Evolutionary conservation across 2,888 invertebrate genomes (phyloP), one percentile per base, ranked within the genome.

Genomic region (Petrolisthes cinctipes): DNA sequence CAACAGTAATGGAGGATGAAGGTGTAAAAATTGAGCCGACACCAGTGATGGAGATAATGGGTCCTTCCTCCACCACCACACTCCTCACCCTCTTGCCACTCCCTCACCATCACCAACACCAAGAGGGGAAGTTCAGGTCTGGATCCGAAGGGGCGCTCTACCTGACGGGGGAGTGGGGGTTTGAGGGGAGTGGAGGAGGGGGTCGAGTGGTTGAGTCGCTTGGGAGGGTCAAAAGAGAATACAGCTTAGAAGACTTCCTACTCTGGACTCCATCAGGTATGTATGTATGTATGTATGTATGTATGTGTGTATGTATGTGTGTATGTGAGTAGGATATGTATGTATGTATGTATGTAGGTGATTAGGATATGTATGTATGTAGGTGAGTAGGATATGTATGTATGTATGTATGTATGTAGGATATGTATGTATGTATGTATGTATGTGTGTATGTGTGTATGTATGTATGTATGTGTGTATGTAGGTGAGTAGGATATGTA

Each of bases 211-310:
- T 2, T 5, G 57, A 78, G 14, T 54, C 76, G 20, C 20, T 57
- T 37, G 85, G 85, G 57, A 89, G 89, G 73, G 11, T 68, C 53
- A 89, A 87, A 75, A 79, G 89, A 68, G 79, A 89, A 5, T 87
- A 85, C 80, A 89, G 85, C 75, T 73, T 89, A 2, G 89, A 89
- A 71, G 89, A 89, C 23, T 89, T 89, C 56, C 66, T 89, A 6
- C 51, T 89, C n/a, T 89, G 89, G 89, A 82, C 85, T 54, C 83
- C 89, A 23, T 89, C 89, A 9, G 89, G 89, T 89, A 76, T 1
- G 85, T 20, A 61, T 4, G 54, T 7, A 11, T 5, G 1, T 5
- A 4, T 5, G 61, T 61, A 14, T 61, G 61, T 61, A 9, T 61
- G 61, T 61, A 61, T 61, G 61, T 61, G 61, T 61, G 61, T 61